These are phyloP conservation scores for Sander lucioperca DNA, from an alignment of 2,113 vertebrate species.

Conservation along the genomic window DNA sequence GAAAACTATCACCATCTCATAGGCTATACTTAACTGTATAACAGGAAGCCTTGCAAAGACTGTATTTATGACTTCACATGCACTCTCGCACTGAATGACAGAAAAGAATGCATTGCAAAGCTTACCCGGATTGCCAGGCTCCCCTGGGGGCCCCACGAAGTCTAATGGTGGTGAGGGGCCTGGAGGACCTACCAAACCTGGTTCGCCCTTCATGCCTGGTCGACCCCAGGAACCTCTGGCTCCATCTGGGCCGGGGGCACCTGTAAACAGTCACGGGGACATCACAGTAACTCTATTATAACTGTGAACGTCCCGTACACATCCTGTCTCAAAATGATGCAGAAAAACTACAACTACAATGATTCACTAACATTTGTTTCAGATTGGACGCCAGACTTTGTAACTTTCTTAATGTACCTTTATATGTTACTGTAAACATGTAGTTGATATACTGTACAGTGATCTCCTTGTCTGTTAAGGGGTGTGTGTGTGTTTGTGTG, in stretches of 20 bases:
- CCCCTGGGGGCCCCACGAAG: conserved; percentile 18
- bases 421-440: neutral
- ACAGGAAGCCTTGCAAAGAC: neutral
- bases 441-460: neutral
- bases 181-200: conserved; percentile 53
- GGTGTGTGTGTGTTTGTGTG: neutral
- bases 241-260: conserved; percentile 64
- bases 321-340: no score
- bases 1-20: neutral
- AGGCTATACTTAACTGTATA: neutral
- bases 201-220: conserved; percentile 63
- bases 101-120: neutral
- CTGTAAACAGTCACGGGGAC: conserved; percentile 45
- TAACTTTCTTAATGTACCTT: neutral
- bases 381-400: neutral
- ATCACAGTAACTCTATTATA: neutral
- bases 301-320: neutral
- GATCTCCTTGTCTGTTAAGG: neutral
- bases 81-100: neutral
- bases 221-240: conserved; percentile 57
- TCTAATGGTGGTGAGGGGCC: neutral
- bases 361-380: neutral
- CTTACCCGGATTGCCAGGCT: conserved; percentile 61
- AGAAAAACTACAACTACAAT: neutral
- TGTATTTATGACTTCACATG: neutral